Evolutionary conservation across 2,888 invertebrate genomes (phyloP), one percentile per base, ranked within the genome.

Genomic region (Orchesellides sinensis): DNA sequence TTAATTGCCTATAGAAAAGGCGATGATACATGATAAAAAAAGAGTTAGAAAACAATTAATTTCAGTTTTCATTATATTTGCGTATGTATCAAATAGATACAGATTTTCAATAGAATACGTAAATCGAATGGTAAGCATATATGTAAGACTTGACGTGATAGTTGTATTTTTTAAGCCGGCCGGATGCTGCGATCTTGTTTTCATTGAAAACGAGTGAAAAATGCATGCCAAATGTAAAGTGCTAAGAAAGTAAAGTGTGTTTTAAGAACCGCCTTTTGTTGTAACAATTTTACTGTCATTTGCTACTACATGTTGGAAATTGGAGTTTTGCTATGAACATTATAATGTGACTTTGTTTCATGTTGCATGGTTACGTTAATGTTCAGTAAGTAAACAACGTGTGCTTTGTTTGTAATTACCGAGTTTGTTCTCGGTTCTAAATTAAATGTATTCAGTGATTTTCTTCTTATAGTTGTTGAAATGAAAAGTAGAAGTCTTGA

Each of bases 111-210:
- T 35, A 35, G 12, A 35, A 35, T 6, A 10, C 40, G 6, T 35
- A 35, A 35, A 12, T 35, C 12, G 40, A 35, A 6, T 35, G 6
- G 40, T 35, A 35, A 35, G 6, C 6, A 35, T 35, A 12, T 10
- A 10, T 35, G n/a, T n/a, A n/a, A n/a, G n/a, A n/a, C n/a, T n/a
- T n/a, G n/a, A n/a, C n/a, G 54, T 54, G 54, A 12, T 54, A 5
- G n/a, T 29, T 2, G 19, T 45, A 8, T 40, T 21, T 8, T 23
- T 19, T 61, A 59, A 45, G 63, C 61, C 74, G 68, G 74, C 81
- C 81, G 81, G 81, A 81, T 74, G 69, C 61, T 52, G 52, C 45
- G 74, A 27, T 81, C 69, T 75, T 70, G 54, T 68, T 78, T 75
- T 69, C 35, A 70, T 61, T 54, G 29, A 40, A 81, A 68, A 45